A percentile compares a stretch with the other conserved stretches of the same genome.
These are phyloP conservation scores for Palythoa caribaeorum DNA, from an alignment of 92 coral and sea anemone genomes.

Conservation along the genomic window DNA sequence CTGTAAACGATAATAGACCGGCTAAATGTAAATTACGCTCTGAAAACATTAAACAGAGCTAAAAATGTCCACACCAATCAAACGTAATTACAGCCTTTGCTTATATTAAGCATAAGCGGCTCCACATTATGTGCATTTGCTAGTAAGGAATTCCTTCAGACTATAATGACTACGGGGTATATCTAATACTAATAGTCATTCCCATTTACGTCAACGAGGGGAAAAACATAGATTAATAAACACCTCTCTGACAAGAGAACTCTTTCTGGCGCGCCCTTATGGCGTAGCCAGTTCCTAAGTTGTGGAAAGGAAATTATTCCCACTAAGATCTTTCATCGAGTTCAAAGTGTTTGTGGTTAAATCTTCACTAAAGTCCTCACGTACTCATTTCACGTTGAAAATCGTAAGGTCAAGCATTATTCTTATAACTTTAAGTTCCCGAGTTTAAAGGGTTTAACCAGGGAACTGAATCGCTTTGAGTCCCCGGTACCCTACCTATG, in stretches of 20 bases:
- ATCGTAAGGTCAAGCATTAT: conserved; percentile 6
- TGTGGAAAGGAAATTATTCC: conserved; percentile 14
- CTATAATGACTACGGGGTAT: not conserved
- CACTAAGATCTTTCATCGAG: conserved; percentile 12
- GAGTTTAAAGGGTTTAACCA: not conserved
- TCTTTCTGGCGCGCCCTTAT: conserved; percentile 20
- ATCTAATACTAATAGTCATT: not conserved
- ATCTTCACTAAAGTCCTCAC: not conserved
- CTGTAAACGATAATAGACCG: conserved; percentile 51
- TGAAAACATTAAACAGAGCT: conserved; percentile 44
- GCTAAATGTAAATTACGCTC: conserved; percentile 46
- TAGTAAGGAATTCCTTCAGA: conserved; percentile 13
- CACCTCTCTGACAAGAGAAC: conserved; percentile 4
- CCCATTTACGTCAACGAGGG: not conserved
- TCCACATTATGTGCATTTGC: not conserved
- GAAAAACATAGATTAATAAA: not conserved
- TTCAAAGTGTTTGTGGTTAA: conserved; percentile 4
- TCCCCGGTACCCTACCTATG: not conserved
- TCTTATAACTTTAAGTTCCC: not conserved
- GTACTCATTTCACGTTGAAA: not conserved
- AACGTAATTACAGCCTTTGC: conserved; percentile 39
- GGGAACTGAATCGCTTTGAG: not conserved
- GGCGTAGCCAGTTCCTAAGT: conserved; percentile 17
- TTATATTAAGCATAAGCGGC: conserved; percentile 33
- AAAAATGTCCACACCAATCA: conserved; percentile 44